Percentiles rank a stretch among this genome's conserved stretches.
Conservation (phyloP, 2,113 vertebrate species). For the Oplegnathus fasciatus region DNA sequence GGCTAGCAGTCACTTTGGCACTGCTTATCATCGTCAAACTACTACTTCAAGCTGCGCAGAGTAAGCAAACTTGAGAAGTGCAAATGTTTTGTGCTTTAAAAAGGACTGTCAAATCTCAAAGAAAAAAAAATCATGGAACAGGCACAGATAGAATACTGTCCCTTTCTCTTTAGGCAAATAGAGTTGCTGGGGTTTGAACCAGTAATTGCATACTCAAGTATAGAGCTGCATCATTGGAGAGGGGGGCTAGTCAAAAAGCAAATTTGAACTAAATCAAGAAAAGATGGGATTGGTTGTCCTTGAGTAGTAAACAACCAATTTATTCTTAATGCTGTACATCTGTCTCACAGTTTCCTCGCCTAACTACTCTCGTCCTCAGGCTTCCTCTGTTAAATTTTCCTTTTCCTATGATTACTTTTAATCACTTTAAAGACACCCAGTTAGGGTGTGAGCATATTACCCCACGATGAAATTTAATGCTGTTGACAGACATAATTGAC, state of each 20-base stretch:
- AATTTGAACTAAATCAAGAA: constrained; percentile 8
- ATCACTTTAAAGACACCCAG: background rate
- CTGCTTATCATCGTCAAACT: constrained; percentile 39
- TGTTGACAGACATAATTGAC: background rate
- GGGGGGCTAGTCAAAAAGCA: background rate
- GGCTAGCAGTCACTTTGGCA: constrained; percentile 54
- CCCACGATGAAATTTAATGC: background rate
- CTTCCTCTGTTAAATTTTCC: too few relatives aligned
- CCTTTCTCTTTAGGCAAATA: constrained; percentile 29
- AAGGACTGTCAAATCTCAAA: constrained; percentile 44
- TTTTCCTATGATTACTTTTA: background rate
- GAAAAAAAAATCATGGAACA: background rate
- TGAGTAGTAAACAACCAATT: constrained; percentile 26
- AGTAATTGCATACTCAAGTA: constrained; percentile 21
- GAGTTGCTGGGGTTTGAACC: constrained; percentile 21
- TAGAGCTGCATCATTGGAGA: background rate
- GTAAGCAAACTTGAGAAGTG: constrained; percentile 28
- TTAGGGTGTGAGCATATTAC: background rate
- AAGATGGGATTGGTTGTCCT: background rate
- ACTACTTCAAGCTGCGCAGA: constrained; percentile 40
- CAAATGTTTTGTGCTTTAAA: constrained; percentile 38
- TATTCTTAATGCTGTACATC: background rate
- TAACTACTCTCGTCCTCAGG: background rate
- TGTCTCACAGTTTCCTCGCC: background rate
- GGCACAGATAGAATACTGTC: constrained; percentile 20